Percentiles rank a stretch among this genome's conserved stretches.
Conservation (phyloP, 2,888 invertebrate species). For the Fragum whitleyi region DNA sequence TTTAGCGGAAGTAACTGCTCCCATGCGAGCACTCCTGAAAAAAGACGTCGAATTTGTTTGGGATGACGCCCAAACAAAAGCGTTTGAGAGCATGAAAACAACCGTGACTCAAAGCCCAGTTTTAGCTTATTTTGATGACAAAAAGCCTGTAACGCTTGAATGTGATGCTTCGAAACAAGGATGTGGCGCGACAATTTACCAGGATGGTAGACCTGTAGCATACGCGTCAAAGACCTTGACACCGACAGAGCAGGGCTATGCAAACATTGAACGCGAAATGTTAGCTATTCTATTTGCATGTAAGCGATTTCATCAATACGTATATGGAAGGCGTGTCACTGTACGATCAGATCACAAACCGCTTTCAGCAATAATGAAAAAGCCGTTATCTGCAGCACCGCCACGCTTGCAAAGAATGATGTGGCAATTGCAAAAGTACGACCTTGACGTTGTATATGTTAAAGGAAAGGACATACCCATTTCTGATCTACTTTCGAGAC, state of each 20-base stretch:
- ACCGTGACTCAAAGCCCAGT: background rate
- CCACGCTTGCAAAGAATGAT: too few relatives aligned
- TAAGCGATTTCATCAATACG: constrained; percentile 64
- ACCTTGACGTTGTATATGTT: too few relatives aligned
- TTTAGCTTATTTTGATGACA: constrained; percentile 26
- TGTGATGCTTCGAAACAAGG: constrained; percentile 6
- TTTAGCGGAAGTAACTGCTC: constrained; percentile 43
- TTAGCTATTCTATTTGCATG: constrained; percentile 65
- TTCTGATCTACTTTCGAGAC: too few relatives aligned
- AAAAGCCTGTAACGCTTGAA: constrained; percentile 15
- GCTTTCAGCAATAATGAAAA: too few relatives aligned
- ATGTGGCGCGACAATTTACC: constrained; percentile 38
- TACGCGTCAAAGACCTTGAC: constrained; percentile 71
- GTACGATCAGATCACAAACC: too few relatives aligned
- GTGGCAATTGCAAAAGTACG: too few relatives aligned
- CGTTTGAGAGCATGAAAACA: constrained; percentile 41
- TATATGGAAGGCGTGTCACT: constrained; percentile 62
- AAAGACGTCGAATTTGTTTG: constrained; percentile 40
- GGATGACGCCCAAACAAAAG: constrained; percentile 35
- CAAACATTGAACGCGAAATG: constrained; percentile 69
- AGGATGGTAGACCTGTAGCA: constrained; percentile 66
- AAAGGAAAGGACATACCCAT: too few relatives aligned
- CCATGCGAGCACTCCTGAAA: constrained; percentile 35
- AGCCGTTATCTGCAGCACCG: too few relatives aligned
- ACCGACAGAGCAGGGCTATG: constrained; percentile 65